These are phyloP conservation scores for Brachionus plicatilis DNA, from an alignment of 1,140 invertebrate species.

Conservation along the genomic window DNA sequence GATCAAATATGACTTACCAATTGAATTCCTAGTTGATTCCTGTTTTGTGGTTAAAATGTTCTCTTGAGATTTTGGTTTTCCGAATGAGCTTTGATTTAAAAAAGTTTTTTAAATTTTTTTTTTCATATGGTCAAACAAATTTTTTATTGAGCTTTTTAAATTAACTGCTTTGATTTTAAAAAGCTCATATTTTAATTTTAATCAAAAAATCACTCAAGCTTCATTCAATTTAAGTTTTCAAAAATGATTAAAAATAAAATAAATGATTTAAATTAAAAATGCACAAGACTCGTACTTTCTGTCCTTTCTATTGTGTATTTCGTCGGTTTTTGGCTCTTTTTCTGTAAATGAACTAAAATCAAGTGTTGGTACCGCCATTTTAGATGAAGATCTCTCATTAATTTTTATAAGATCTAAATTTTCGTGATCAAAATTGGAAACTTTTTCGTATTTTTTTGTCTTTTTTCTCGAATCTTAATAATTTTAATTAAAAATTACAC, in stretches of 20 bases:
- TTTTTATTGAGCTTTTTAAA: not conserved
- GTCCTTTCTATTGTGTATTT: not conserved
- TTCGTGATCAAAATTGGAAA: not conserved
- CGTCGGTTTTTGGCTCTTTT: not conserved
- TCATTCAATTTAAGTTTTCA: not conserved
- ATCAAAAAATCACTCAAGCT: not conserved
- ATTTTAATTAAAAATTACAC: not conserved
- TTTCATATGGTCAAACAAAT: too few relatives aligned
- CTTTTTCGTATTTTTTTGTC: not conserved
- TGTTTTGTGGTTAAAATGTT: not conserved
- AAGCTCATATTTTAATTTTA: not conserved
- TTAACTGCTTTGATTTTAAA: not conserved
- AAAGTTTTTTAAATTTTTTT: not conserved
- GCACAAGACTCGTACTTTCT: not conserved
- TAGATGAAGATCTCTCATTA: not conserved
- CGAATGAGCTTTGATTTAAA: not conserved
- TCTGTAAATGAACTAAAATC: conserved; percentile 37
- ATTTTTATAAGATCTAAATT: not conserved
- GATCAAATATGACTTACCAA: not conserved
- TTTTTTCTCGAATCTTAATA: not conserved
- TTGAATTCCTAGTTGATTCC: not conserved
- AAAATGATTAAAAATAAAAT: not conserved
- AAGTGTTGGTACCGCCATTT: conserved; percentile 3
- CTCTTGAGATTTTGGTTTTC: conserved; percentile 16
- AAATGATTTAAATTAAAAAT: not conserved